phyloP scores from a whole-genome alignment of 35 echinoderm and acorn worm species.

The Hemicentrotus pulcherrimus region DNA sequence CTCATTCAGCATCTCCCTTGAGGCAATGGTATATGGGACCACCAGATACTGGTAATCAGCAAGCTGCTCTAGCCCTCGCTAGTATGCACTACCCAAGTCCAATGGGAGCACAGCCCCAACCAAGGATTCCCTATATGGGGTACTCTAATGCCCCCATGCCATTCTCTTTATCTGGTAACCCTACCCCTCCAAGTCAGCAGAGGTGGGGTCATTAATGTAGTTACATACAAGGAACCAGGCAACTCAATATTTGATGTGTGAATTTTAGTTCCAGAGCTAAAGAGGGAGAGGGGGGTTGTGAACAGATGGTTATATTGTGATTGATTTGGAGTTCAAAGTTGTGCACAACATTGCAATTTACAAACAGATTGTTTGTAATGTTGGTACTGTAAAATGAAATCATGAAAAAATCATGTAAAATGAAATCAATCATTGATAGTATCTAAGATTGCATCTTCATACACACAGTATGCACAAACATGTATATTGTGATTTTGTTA shows the following conservation, averaged over 20 bases:
- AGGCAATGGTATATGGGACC: not conserved
- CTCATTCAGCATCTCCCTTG: not conserved
- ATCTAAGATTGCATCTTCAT: too few relatives aligned
- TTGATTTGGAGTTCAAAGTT: too few relatives aligned
- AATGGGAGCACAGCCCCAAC: slow-evolving; percentile 2
- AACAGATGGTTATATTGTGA: too few relatives aligned
- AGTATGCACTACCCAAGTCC: slow-evolving; percentile 25
- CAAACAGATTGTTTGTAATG: too few relatives aligned
- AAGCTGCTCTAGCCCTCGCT: slow-evolving; percentile 39
- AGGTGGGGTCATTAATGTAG: not conserved
- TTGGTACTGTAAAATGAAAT: too few relatives aligned
- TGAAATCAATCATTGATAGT: too few relatives aligned
- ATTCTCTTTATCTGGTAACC: slow-evolving; percentile 7
- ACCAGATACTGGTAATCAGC: slow-evolving; percentile 15
- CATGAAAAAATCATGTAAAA: too few relatives aligned
- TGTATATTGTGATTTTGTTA: too few relatives aligned
- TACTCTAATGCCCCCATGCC: slow-evolving; percentile 14
- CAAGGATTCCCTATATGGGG: slow-evolving; percentile 9
- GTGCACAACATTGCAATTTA: too few relatives aligned
- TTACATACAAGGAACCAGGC: not conserved
- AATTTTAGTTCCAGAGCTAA: not conserved
- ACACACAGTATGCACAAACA: too few relatives aligned
- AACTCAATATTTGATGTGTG: not conserved
- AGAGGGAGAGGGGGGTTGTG: too few relatives aligned
- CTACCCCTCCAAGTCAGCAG: slow-evolving; percentile 1